Evolutionary conservation across 2,888 invertebrate genomes (phyloP).

Genomic region (Neria commutata): DNA sequence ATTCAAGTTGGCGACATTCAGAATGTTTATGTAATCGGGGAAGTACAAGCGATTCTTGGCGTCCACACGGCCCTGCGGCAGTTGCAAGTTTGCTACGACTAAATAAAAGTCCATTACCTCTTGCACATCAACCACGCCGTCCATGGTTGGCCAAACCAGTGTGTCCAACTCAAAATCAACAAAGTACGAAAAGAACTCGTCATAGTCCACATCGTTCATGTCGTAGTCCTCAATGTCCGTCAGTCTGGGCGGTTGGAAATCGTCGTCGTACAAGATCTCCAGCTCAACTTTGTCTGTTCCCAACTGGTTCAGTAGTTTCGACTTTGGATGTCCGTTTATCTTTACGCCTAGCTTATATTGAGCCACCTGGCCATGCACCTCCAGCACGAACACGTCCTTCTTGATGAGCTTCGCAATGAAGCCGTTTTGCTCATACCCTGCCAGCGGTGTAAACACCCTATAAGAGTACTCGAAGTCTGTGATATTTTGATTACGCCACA

Average conservation of each 20-base stretch:
- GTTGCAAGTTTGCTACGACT: constrained; percentile 62
- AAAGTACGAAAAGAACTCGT: constrained; percentile 63
- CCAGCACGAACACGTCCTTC: constrained; percentile 70
- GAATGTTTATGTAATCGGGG: constrained; percentile 62
- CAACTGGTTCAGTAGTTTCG: constrained; percentile 53
- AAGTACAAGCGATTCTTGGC: constrained; percentile 67
- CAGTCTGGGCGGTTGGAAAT: constrained; percentile 46
- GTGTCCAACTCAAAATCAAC: constrained; percentile 67
- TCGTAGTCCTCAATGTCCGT: constrained; percentile 48
- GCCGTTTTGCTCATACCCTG: constrained; percentile 78
- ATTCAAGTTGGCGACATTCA: constrained; percentile 66
- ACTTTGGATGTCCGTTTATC: constrained; percentile 54
- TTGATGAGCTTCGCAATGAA: constrained; percentile 72
- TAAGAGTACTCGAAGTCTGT: constrained; percentile 80
- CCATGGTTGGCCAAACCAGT: constrained; percentile 66
- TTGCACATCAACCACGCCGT: constrained; percentile 65
- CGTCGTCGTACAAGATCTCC: constrained; percentile 57
- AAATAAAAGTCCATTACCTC: constrained; percentile 64
- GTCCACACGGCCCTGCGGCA: constrained; percentile 66
- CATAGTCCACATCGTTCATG: constrained; percentile 58
- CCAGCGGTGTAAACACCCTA: constrained; percentile 78
- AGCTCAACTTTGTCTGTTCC: constrained; percentile 48
- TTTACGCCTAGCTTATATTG: constrained; percentile 67
- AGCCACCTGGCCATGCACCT: constrained; percentile 73
- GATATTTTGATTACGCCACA: constrained; percentile 68